Evolutionary conservation across 2,797 vertebrate genomes (phyloP).

Genomic region (Myotis planiceps): DNA sequence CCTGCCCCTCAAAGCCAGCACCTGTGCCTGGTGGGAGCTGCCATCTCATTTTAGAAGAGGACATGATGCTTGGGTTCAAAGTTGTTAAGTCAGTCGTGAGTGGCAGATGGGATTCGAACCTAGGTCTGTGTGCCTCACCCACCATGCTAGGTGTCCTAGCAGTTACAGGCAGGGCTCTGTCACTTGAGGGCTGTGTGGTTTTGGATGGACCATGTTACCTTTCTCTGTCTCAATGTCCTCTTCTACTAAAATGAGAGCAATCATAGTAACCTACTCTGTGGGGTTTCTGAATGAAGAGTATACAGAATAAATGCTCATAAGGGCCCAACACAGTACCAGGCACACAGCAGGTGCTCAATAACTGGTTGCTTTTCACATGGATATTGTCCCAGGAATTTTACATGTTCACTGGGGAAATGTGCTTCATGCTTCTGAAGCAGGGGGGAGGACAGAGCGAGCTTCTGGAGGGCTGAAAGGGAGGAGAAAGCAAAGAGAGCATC

Average conservation of each 20-base stretch:
- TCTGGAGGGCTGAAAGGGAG: not conserved
- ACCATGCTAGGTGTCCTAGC: not conserved
- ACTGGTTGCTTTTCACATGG: not conserved
- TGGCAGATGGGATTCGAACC: not conserved
- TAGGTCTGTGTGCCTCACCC: not conserved
- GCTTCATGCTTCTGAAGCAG: not conserved
- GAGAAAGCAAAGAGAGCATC: not conserved
- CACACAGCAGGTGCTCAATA: not conserved
- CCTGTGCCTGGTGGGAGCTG: not conserved
- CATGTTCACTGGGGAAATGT: not conserved
- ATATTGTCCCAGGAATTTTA: not conserved
- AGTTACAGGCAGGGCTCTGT: not conserved
- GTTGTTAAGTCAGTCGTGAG: not conserved
- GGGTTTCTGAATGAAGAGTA: not conserved
- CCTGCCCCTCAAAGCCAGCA: not conserved
- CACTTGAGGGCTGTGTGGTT: not conserved
- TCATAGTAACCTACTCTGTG: not conserved
- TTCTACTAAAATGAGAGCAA: not conserved
- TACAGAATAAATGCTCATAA: not conserved
- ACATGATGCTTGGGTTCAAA: not conserved
- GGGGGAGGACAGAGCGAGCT: not conserved
- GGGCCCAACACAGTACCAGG: not conserved
- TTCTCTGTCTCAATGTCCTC: not conserved
- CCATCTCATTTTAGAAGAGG: not conserved
- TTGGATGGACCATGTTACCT: not conserved